phyloP scores from a whole-genome alignment of 2,888 invertebrate genomes.

The Thecocarcelia acutangulata region DNA sequence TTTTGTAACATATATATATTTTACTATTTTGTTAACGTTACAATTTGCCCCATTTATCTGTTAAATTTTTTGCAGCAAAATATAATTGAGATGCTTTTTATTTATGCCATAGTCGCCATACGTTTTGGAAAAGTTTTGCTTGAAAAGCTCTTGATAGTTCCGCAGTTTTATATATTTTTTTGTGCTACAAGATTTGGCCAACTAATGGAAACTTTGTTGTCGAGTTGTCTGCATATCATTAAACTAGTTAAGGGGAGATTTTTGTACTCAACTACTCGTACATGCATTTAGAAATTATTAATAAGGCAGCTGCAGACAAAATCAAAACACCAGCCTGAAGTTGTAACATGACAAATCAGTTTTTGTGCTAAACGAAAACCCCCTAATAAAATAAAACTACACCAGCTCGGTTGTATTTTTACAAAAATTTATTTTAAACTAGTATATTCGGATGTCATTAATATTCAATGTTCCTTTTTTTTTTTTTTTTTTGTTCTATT shows the following conservation, averaged over 20 bases:
- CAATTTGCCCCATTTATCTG: slow-evolving; percentile 56
- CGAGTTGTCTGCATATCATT: slow-evolving; percentile 52
- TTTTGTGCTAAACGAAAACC: background rate
- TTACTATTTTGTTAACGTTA: slow-evolving; percentile 17
- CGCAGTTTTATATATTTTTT: slow-evolving; percentile 6
- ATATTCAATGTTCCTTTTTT: slow-evolving; percentile 12
- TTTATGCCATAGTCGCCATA: background rate
- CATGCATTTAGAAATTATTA: background rate
- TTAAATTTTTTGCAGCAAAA: slow-evolving; percentile 13
- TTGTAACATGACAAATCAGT: background rate
- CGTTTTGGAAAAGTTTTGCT: slow-evolving; percentile 34
- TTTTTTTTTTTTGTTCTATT: background rate
- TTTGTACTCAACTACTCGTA: slow-evolving; percentile 1
- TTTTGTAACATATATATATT: slow-evolving; percentile 12
- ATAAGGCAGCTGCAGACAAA: background rate
- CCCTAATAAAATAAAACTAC: slow-evolving; percentile 2
- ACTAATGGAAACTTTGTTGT: slow-evolving; percentile 19
- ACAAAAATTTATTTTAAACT: slow-evolving; percentile 17
- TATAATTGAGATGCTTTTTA: background rate
- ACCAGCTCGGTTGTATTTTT: background rate
- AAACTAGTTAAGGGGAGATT: slow-evolving; percentile 8
- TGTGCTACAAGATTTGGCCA: slow-evolving; percentile 12
- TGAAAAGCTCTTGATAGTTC: slow-evolving; percentile 30
- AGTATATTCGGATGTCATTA: slow-evolving; percentile 37
- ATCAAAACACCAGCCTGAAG: background rate